Conservation (phyloP, 2,113 vertebrate genomes). For the Caretta caretta region DNA sequence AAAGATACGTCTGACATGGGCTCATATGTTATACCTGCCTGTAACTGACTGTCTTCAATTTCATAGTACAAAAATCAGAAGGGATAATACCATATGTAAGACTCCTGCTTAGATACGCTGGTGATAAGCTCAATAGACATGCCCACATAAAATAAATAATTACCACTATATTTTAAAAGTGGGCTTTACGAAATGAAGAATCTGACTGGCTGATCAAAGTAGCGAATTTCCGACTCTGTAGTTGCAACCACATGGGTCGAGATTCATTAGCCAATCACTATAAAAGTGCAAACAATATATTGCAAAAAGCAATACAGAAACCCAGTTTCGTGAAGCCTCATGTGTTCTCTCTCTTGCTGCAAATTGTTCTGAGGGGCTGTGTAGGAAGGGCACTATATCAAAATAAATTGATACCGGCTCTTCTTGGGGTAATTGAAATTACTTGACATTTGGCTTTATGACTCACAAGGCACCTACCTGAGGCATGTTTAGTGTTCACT, state of each 20-base stretch:
- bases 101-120: neutral
- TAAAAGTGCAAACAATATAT: neutral
- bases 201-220: neutral
- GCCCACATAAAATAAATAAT: neutral
- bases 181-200: neutral
- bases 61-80: neutral
- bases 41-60: neutral
- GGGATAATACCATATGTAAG: neutral
- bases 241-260: neutral
- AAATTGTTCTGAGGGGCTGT: neutral
- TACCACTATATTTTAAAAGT: neutral
- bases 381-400: constrained; percentile 3
- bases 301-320: neutral
- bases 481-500: rapidly evolving
- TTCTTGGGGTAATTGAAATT: neutral
- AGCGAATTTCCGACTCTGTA: rapidly evolving
- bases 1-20: neutral
- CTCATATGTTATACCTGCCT: neutral
- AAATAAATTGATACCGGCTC: neutral
- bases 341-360: constrained; percentile 44
- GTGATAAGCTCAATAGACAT: neutral
- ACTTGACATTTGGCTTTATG: neutral
- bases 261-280: rapidly evolving
- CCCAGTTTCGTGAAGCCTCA: neutral
- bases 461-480: neutral